Evolutionary conservation across 2,797 vertebrate species (phyloP).

Genomic region (Chelonia mydas): DNA sequence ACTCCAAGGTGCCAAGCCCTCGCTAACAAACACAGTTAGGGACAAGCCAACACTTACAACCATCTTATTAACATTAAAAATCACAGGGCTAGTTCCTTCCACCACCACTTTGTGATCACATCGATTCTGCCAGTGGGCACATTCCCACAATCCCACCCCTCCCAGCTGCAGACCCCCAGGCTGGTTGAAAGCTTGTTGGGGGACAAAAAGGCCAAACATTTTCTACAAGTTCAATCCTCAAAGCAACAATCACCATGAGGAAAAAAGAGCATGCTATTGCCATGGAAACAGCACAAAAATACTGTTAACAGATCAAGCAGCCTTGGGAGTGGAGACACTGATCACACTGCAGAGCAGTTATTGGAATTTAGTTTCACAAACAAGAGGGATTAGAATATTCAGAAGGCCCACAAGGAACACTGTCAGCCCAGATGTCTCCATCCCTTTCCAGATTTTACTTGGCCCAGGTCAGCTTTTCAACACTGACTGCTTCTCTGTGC

Average conservation of each 20-base stretch:
- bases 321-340: not conserved
- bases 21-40: not conserved
- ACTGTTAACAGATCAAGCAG: not conserved
- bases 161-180: not conserved
- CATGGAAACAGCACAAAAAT: slow-evolving; percentile 49
- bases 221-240: slow-evolving; percentile 10
- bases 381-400: not conserved
- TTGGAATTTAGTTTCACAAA: not conserved
- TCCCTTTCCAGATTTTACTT: not conserved
- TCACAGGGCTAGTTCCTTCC: not conserved
- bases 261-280: slow-evolving; percentile 1
- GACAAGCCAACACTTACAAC: not conserved
- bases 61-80: not conserved
- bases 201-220: not conserved
- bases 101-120: slow-evolving; percentile 13
- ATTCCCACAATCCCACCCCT: not conserved
- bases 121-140: not conserved
- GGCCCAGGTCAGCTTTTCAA: not conserved
- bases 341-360: not conserved
- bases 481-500: not conserved
- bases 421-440: not conserved
- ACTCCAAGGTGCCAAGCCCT: not conserved
- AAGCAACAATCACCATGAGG: not conserved
- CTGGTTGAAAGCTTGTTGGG: not conserved
- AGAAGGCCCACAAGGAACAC: not conserved